Conservation (phyloP, 2,888 invertebrate genomes). For the Fragum sueziense region DNA sequence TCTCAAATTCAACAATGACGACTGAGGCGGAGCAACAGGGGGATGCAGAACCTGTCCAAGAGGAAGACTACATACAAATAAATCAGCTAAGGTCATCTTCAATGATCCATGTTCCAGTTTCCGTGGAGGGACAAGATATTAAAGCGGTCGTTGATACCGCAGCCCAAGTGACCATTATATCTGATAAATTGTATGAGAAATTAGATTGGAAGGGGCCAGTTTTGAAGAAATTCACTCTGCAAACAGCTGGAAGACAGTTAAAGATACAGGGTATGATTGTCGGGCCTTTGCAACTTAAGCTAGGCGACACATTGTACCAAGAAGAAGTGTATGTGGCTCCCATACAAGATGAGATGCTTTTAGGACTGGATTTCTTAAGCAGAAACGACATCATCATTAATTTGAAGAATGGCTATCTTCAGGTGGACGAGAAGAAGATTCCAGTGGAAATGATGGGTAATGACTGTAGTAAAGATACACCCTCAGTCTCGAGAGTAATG, state of each 20-base stretch:
- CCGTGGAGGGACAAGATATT: not conserved
- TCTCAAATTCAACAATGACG: not conserved
- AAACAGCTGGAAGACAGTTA: constrained; percentile 3
- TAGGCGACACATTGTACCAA: not conserved
- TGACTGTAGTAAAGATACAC: no score
- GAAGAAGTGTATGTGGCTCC: constrained; percentile 30
- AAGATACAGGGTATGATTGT: not conserved
- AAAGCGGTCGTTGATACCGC: no score
- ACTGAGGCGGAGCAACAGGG: not conserved
- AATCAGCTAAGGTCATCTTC: not conserved
- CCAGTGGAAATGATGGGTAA: no score
- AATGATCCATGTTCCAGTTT: not conserved
- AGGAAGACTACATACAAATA: not conserved
- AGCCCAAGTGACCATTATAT: no score
- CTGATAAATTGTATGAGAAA: no score
- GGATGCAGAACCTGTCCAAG: not conserved
- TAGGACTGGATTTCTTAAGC: constrained; percentile 7
- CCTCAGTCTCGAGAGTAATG: not conserved
- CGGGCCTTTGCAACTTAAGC: not conserved
- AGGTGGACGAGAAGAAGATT: not conserved
- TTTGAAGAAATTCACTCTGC: not conserved
- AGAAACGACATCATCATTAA: not conserved
- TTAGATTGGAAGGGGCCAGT: not conserved
- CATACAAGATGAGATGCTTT: constrained; percentile 26
- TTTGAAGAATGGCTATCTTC: not conserved